Conservation (phyloP, 1,140 invertebrate genomes). For the Bombus turneri region DNA sequence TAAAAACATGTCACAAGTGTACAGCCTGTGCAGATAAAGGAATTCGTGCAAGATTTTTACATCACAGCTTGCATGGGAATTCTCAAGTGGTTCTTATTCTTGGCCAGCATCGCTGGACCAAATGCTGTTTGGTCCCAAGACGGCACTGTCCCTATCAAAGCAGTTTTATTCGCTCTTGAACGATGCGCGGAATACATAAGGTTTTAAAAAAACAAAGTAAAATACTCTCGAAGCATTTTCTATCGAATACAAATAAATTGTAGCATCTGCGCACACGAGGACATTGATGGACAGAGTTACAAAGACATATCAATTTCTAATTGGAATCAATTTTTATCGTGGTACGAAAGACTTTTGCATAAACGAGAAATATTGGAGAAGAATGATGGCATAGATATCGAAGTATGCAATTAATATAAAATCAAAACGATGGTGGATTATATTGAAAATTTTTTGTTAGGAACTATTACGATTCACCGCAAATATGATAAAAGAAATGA, state of each 20-base stretch:
- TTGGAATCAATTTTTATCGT: slow-evolving; percentile 55
- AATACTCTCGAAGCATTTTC: background rate
- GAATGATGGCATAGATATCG: slow-evolving; percentile 35
- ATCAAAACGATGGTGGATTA: background rate
- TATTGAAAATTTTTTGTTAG: slow-evolving; percentile 9
- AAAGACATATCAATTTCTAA: background rate
- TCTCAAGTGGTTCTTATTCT: slow-evolving; percentile 82
- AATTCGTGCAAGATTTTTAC: slow-evolving; percentile 87
- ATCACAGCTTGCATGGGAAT: slow-evolving; percentile 85
- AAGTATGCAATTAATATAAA: slow-evolving; percentile 28
- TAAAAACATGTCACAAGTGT: background rate
- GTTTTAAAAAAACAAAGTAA: slow-evolving; percentile 22
- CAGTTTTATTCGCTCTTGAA: slow-evolving; percentile 83
- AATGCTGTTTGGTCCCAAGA: slow-evolving; percentile 56
- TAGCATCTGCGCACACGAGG: slow-evolving; percentile 51
- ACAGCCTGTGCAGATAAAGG: slow-evolving; percentile 85
- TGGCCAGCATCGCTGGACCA: slow-evolving; percentile 66
- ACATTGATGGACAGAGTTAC: slow-evolving; percentile 41
- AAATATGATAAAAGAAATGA: slow-evolving; percentile 83
- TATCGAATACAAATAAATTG: background rate
- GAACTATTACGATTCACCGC: slow-evolving; percentile 73
- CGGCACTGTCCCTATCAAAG: slow-evolving; percentile 76
- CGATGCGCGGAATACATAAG: slow-evolving; percentile 84
- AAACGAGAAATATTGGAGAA: slow-evolving; percentile 38
- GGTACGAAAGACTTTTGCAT: slow-evolving; percentile 48